phyloP scores from a whole-genome alignment of 1,140 invertebrate genomes.

The Drosophila obscura region DNA sequence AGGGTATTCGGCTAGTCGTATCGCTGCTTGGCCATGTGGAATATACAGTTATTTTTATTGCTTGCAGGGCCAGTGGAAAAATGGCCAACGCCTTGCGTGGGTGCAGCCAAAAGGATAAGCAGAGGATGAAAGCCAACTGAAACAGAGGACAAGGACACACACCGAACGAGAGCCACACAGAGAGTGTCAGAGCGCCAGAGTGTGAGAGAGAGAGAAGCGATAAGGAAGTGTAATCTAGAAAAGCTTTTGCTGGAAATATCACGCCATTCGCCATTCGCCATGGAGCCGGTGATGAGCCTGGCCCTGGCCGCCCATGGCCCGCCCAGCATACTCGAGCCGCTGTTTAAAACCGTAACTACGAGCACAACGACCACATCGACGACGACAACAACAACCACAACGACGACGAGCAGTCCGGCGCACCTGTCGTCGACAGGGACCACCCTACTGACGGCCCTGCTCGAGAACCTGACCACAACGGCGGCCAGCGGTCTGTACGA shows the following conservation, averaged over 20 bases:
- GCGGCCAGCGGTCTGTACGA: slow-evolving; percentile 68
- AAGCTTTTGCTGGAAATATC: slow-evolving; percentile 42
- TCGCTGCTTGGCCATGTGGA: not conserved
- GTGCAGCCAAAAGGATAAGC: slow-evolving; percentile 69
- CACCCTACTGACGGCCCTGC: slow-evolving; percentile 60
- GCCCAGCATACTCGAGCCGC: slow-evolving; percentile 80
- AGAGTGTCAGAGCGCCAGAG: not conserved
- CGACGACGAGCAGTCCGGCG: slow-evolving; percentile 54
- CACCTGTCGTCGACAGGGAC: slow-evolving; percentile 53
- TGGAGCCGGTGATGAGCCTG: slow-evolving; percentile 76
- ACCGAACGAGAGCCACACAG: slow-evolving; percentile 12
- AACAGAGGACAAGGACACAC: slow-evolving; percentile 20
- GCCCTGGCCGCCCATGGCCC: slow-evolving; percentile 78
- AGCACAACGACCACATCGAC: slow-evolving; percentile 76
- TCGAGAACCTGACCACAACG: slow-evolving; percentile 72
- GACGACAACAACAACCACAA: slow-evolving; percentile 66
- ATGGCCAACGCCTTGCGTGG: slow-evolving; percentile 71
- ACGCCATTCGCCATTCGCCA: slow-evolving; percentile 64
- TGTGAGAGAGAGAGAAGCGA: slow-evolving; percentile 7
- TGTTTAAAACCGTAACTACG: slow-evolving; percentile 80
- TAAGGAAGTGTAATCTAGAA: slow-evolving; percentile 16
- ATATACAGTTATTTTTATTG: slow-evolving; percentile 32
- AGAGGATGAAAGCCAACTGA: slow-evolving; percentile 46
- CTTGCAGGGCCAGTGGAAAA: slow-evolving; percentile 62
- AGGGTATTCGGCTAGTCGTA: slow-evolving; percentile 4